Conservation (phyloP, 2,113 vertebrate genomes). For the Anoura caudifer region DNA sequence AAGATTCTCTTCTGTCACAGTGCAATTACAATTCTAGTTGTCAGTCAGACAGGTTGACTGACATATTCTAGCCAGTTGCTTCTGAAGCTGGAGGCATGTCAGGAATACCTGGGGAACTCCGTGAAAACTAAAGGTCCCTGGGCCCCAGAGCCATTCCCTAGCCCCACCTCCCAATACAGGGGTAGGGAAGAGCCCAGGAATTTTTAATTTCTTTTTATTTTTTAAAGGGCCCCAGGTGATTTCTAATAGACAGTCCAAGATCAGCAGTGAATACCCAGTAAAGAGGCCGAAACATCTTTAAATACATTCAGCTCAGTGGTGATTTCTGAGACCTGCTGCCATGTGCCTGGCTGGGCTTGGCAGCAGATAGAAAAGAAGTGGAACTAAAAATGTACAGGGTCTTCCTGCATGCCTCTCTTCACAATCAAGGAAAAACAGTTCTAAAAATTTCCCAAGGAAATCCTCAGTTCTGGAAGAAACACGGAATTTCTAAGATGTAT, state of each 20-base stretch:
- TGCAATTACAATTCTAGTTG: constrained; percentile 4
- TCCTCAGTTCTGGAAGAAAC: not conserved
- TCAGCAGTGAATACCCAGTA: not conserved
- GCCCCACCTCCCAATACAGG: not conserved
- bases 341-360: not conserved
- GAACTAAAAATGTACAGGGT: not conserved
- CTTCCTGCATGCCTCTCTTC: not conserved
- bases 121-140: not conserved
- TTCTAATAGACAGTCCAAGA: not conserved
- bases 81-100: not conserved
- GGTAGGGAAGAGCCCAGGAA: not conserved
- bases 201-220: not conserved
- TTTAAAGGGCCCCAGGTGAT: not conserved
- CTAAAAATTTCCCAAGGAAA: not conserved
- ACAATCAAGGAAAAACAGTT: not conserved
- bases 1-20: constrained; percentile 16
- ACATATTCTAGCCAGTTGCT: constrained; percentile 45
- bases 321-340: not conserved
- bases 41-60: constrained; percentile 32
- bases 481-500: not conserved
- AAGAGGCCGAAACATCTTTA: not conserved
- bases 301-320: not conserved
- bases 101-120: not conserved
- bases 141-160: not conserved
- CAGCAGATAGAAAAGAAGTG: not conserved